A percentile compares a stretch with the other conserved stretches of the same genome.
These are phyloP conservation scores for Halichoeres trimaculatus DNA, from an alignment of 2,113 vertebrate genomes.

Conservation along the genomic window DNA sequence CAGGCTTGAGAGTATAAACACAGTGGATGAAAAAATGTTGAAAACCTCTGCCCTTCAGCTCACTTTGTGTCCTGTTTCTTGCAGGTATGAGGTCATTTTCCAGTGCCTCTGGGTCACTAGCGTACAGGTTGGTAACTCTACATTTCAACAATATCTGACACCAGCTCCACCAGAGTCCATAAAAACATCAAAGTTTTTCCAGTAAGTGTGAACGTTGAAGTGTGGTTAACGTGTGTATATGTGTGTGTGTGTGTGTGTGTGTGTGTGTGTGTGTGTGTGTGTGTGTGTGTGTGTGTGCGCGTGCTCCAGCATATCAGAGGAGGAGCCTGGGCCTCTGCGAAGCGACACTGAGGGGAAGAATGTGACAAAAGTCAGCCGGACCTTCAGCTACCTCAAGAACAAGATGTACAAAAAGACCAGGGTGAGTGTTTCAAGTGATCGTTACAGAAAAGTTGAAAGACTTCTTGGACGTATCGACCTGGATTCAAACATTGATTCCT, in stretches of 20 bases:
- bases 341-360: slow-evolving; percentile 87
- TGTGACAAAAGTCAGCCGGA: slow-evolving; percentile 94
- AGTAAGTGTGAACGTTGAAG: no score
- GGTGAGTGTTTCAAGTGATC: slow-evolving; percentile 71
- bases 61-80: slow-evolving; percentile 55
- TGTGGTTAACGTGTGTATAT: no score
- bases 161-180: background rate
- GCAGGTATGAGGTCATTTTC: slow-evolving; percentile 85
- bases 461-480: background rate
- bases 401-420: slow-evolving; percentile 98
- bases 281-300: slow-evolving; percentile 10
- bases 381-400: slow-evolving; percentile 99
- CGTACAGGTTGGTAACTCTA: slow-evolving; percentile 87
- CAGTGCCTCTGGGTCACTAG: slow-evolving; percentile 80
- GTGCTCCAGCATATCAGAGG: slow-evolving; percentile 89
- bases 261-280: no score
- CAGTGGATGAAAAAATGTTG: background rate
- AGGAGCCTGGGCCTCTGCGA: slow-evolving; percentile 87
- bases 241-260: no score
- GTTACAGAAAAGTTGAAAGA: background rate
- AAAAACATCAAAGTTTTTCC: no score
- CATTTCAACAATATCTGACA: slow-evolving; percentile 6
- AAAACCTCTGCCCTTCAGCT: slow-evolving; percentile 9
- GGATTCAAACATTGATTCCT: slow-evolving; percentile 21
- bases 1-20: background rate